phyloP scores from a whole-genome alignment of 92 coral and sea anemone species.

The Scolanthus callimorphus region DNA sequence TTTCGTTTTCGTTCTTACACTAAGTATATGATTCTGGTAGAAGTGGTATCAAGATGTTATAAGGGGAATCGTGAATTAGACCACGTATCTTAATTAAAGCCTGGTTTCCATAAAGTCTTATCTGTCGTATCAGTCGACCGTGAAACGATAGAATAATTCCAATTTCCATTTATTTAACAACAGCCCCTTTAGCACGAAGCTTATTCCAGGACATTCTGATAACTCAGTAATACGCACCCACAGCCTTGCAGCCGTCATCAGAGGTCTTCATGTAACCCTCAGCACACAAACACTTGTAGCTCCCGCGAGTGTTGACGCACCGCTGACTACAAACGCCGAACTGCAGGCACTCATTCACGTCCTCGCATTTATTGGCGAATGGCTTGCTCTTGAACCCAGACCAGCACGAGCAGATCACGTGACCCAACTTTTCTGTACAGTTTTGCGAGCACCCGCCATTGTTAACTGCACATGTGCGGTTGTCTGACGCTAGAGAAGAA shows the following conservation, averaged over 20 bases:
- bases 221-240: constrained; percentile 62
- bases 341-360: constrained; percentile 71
- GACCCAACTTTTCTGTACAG: constrained; percentile 63
- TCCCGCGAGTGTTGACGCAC: constrained; percentile 80
- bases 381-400: constrained; percentile 53
- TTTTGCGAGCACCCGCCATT: constrained; percentile 88
- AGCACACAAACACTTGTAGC: constrained; percentile 74
- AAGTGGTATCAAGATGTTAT: too few species aligned
- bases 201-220: too few species aligned
- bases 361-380: constrained; percentile 62
- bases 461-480: constrained; percentile 41
- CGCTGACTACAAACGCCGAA: constrained; percentile 80
- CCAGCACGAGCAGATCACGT: constrained; percentile 76
- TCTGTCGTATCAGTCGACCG: too few species aligned
- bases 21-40: too few species aligned
- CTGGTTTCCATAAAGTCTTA: too few species aligned
- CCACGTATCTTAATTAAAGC: too few species aligned
- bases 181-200: too few species aligned
- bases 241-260: constrained; percentile 54
- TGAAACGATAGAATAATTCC: too few species aligned
- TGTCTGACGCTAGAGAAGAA: constrained; percentile 15
- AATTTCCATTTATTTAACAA: too few species aligned
- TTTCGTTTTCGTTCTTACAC: too few species aligned
- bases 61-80: too few species aligned
- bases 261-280: constrained; percentile 63